Evolutionary conservation across 2,113 vertebrate genomes (phyloP).

Genomic region (Zosterops hypoxanthus): DNA sequence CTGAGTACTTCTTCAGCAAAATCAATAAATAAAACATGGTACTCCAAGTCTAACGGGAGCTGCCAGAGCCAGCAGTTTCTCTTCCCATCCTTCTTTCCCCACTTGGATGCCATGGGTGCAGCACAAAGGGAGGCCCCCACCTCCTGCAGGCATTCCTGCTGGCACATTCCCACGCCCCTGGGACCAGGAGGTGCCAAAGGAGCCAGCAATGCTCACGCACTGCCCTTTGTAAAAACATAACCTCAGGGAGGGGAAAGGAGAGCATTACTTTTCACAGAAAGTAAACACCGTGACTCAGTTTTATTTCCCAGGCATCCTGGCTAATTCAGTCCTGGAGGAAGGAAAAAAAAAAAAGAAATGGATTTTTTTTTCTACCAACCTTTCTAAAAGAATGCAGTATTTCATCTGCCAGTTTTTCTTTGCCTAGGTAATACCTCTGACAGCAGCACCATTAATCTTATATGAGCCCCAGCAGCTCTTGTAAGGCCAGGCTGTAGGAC

Average conservation of each 20-base stretch:
- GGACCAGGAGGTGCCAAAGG: neutral
- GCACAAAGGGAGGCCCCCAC: neutral
- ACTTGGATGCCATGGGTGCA: neutral
- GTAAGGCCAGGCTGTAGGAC: neutral
- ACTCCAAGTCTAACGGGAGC: neutral
- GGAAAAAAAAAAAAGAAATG: neutral
- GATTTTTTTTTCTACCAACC: neutral
- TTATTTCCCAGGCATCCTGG: neutral
- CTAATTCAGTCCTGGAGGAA: neutral
- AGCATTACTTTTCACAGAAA: neutral
- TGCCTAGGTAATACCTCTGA: neutral
- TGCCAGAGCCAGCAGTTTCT: neutral
- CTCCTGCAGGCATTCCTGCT: neutral
- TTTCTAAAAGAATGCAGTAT: neutral
- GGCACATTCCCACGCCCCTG: neutral
- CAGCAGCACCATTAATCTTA: neutral
- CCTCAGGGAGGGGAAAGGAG: neutral
- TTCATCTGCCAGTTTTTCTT: neutral
- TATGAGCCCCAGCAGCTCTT: neutral
- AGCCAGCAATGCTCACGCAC: accelerated
- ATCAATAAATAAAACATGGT: neutral
- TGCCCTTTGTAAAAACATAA: neutral
- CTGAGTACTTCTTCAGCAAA: neutral
- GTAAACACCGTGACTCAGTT: slow-evolving; percentile 11
- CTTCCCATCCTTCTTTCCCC: neutral